Base-by-base conservation (phyloP, 2,113 vertebrate genomes). In the Bostrychus sinensis region DNA sequence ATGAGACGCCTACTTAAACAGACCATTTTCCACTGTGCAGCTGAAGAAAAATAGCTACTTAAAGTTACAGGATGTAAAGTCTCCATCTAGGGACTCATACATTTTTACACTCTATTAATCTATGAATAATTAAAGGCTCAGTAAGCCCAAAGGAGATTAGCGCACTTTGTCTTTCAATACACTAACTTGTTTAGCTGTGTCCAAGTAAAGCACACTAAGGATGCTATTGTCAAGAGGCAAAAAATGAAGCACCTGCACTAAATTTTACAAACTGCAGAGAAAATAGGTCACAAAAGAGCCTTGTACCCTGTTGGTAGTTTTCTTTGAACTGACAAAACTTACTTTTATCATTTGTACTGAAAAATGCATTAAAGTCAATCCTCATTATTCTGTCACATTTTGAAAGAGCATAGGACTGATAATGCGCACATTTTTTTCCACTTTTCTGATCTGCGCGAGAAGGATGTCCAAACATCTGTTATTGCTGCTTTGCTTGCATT, bases 31-130 rank as follows among this genome's bases (percentile, higher is more conserved):
- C 62, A 53, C 66, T 36, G 59, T 56, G 56, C 62, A 45, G 62
- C 74, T 59, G 48, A 72, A 69, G 77, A 82, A 85, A 81, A 81
- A 85, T 78, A 56, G 78, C 78, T 66, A 34, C 66, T 80, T 82
- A 82, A 78, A 82, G 63, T 81, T 77, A 78, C 77, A 72, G 66
- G 74, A 79, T 73, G 74, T 61, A 83, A 82, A n/a, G 81, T 70
- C 60, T 74, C 55, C 75, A 70, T 82, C 88, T 62, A 70, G 86
- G 87, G 89, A 88, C 78, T 64, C 80, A 78, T 68, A 84, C 72
- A 77, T 82, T 82, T 90, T 80, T 87, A 86, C 83, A 89, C 75
- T 81, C 84, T 88, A 89, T 89, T 89, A 88, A 89, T 86, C 83
- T 83, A 87, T 87, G 79, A 89, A 87, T 86, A 88, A 90, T 90